Conservation (phyloP, 30 jellyfish, hydroid and myxozoan genomes). For the Aurelia sp. region DNA sequence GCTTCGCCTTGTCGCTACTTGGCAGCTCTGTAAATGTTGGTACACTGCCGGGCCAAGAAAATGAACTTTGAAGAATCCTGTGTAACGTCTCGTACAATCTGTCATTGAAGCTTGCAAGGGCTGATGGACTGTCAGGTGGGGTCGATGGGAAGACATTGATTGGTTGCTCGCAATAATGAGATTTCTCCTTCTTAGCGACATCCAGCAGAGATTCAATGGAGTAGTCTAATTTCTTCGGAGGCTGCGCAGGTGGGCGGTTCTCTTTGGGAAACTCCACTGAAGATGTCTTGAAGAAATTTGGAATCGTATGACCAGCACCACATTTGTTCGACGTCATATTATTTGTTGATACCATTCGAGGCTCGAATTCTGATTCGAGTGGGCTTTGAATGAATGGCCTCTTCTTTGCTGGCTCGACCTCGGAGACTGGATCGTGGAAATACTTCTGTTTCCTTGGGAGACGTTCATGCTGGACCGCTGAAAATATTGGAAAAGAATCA, state of each 20-base stretch:
- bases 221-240: slow-evolving; percentile 73
- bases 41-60: slow-evolving; percentile 79
- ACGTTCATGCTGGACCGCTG: slow-evolving; percentile 98
- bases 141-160: slow-evolving; percentile 28
- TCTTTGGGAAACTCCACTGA: slow-evolving; percentile 59
- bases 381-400: slow-evolving; percentile 20
- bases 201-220: slow-evolving; percentile 90
- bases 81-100: slow-evolving; percentile 61
- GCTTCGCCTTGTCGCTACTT: slow-evolving; percentile 55
- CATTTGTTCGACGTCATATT: slow-evolving; percentile 9
- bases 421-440: not conserved
- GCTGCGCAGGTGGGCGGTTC: slow-evolving; percentile 69
- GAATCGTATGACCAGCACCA: slow-evolving; percentile 25
- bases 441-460: slow-evolving; percentile 69
- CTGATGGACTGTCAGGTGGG: slow-evolving; percentile 83
- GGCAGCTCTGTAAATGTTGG: slow-evolving; percentile 88
- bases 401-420: slow-evolving; percentile 30
- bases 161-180: slow-evolving; percentile 33
- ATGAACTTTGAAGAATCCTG: slow-evolving; percentile 54
- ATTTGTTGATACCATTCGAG: slow-evolving; percentile 31
- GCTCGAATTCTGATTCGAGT: slow-evolving; percentile 16
- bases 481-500: not conserved
- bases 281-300: slow-evolving; percentile 17
- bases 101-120: slow-evolving; percentile 51
- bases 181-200: slow-evolving; percentile 73